Conservation (phyloP, 2,797 vertebrate species). For the Loriculus beryllinus region DNA sequence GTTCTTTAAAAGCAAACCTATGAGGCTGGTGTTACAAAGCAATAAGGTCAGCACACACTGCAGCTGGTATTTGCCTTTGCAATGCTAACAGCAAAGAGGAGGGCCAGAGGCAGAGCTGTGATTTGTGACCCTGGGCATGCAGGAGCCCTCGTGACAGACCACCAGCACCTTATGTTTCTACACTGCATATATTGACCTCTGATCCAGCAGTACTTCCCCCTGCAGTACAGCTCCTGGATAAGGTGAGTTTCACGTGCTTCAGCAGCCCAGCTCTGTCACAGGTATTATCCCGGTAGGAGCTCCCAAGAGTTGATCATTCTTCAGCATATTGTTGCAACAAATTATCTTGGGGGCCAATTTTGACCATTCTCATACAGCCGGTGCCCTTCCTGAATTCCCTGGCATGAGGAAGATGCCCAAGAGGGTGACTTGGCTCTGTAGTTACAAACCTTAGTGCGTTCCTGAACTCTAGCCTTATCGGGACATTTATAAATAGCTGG, state of each 20-base stretch:
- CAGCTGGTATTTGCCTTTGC: neutral
- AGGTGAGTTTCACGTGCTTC: neutral
- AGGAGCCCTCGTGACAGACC: neutral
- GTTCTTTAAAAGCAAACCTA: neutral
- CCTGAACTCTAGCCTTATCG: neutral
- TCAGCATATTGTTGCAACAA: neutral
- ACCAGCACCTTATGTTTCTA: fast-evolving
- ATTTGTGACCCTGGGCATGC: neutral
- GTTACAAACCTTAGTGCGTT: neutral
- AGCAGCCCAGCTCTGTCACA: neutral
- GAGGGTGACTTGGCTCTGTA: neutral
- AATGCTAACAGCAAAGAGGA: neutral
- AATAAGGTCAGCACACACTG: fast-evolving
- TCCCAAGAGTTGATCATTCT: neutral
- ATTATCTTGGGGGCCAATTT: neutral
- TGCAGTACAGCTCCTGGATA: neutral
- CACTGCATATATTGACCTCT: neutral
- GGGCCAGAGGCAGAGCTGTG: neutral
- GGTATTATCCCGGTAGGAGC: neutral
- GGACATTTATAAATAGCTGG: constrained; percentile 28
- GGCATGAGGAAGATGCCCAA: neutral
- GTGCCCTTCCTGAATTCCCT: neutral
- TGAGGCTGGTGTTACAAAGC: neutral
- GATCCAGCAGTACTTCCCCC: neutral
- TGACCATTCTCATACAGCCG: neutral